Percentiles rank a stretch among this genome's conserved stretches.
Evolutionary conservation across 2,797 vertebrate species (phyloP).

Genomic region (Brachymystax lenok): DNA sequence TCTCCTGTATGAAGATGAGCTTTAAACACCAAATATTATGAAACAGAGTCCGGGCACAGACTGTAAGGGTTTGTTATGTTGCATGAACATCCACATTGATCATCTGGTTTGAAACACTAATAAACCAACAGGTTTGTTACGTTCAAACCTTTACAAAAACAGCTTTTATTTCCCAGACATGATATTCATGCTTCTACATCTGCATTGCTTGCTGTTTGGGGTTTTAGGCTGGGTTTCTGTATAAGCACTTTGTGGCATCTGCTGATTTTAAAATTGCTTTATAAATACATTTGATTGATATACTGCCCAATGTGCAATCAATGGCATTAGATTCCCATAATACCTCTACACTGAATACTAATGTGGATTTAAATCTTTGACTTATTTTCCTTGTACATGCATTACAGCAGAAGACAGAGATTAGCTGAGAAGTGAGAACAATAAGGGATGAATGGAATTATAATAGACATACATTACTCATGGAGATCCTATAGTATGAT

Average conservation of each 20-base stretch:
- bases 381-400: conserved; percentile 9
- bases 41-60: not conserved
- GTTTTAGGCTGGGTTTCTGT: no score
- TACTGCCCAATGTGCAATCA: not conserved
- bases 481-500: not conserved
- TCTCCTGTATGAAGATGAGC: not conserved
- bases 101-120: no score
- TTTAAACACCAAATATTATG: not conserved
- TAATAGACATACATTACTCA: conserved; percentile 16
- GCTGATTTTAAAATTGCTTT: no score
- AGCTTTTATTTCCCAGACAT: no score
- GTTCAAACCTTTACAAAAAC: not conserved
- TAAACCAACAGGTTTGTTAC: not conserved
- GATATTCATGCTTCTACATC: no score
- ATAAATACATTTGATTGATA: no score
- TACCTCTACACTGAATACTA: not conserved
- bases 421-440: not conserved
- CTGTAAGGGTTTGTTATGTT: not conserved
- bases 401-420: conserved; percentile 19
- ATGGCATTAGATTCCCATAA: not conserved
- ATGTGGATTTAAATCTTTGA: conserved; percentile 24
- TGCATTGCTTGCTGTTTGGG: no score
- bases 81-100: no score
- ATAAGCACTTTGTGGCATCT: no score
- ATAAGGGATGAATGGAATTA: conserved; percentile 37